Evolutionary conservation across 2,888 invertebrate species (phyloP), one percentile per base, ranked within the genome.

Genomic region (Petrolisthes cinctipes): DNA sequence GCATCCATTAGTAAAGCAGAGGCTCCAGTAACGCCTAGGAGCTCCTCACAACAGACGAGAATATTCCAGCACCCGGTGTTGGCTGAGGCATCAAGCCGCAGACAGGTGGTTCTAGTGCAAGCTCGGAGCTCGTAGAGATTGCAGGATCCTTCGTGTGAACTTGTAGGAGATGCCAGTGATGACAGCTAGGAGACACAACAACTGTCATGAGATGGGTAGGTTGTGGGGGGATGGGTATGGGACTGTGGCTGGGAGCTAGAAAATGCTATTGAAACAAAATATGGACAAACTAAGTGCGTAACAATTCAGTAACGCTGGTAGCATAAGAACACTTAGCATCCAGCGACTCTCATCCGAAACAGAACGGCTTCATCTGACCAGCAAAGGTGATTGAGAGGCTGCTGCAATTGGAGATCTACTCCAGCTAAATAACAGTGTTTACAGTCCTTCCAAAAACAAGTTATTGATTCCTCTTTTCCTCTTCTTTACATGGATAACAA

Each of bases 161-260:
- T 79, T 78, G 66, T 85, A 85, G 85, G 85, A 85, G 84, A 79
- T 85, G 79, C 85, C 85, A 85, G 79, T 79, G 79, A 37, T 37
- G 37, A 85, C 79, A 79, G 85, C 79, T 79, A 85, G 85, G 85
- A 85, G 71, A 85, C 79, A 79, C 85, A 85, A 79, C 79, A 79
- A 79, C 79, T 79, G 78, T 68, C 68, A 61, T 79, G 85, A 68
- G 37, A 37, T 37, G 66, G 85, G 85, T 66, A 85, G 79, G n/a
- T 68, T 79, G 81, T 66, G 66, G 81, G 14, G 23, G 81, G 81
- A 37, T 37, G 80, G 61, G 80, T 53, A 11, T 66, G 66, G 37
- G 53, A 83, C 37, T 75, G 83, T 75, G 75, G 83, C 75, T 83
- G 83, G 83, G 82, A 82, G 82, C 56, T 73, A 73, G 75, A 57